Evolutionary conservation across 2,888 invertebrate genomes (phyloP), one percentile per base, ranked within the genome.

Genomic region (Spodoptera exigua): DNA sequence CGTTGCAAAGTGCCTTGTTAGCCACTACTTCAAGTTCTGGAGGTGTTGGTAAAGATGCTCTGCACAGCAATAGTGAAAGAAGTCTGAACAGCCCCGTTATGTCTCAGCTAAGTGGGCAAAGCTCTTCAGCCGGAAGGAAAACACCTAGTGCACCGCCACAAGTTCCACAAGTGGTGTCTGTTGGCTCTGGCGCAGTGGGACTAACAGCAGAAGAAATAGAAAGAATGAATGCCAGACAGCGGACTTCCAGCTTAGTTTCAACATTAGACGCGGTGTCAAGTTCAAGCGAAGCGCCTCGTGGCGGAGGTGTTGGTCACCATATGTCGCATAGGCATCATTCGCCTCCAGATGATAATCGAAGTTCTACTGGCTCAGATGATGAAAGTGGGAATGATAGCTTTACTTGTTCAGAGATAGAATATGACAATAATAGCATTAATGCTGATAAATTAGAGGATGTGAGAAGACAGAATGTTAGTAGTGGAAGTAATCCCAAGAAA

Each of bases 331-430:
- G 97, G 75, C 96, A 96, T 76, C 96, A 96, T 84, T 96, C 96
- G 21, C 96, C 96, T 13, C 96, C 96, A 37, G 95, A 96, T 16
- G 96, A 96, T 78, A 96, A 97, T 76, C 95, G 97, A 80, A 96
- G 97, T 80, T 97, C 97, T 10, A 97, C 97, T 0, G 94, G 93
- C 2, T 97, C 97, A 9, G 97, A 98, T 10, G 98, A 98, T 79
- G 99, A 99, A 87, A 99, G 99, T 89, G 97, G 97, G 70, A 98
- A 99, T 90, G 99, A 99, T 86, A 99, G 99, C 78, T 99, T 99
- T 93, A 99, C 99, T 11, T 99, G 99, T 92, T 99, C 99, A 0
- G 99, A 99, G 94, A 99, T 99, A 85, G 99, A 99, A 89, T 99
- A 98, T 87, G 99, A 99, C 83, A 98, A 98, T 85, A 97, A 97